Evolutionary conservation across 1,140 invertebrate genomes (phyloP).

Genomic region (Zaprionus tsacasi): DNA sequence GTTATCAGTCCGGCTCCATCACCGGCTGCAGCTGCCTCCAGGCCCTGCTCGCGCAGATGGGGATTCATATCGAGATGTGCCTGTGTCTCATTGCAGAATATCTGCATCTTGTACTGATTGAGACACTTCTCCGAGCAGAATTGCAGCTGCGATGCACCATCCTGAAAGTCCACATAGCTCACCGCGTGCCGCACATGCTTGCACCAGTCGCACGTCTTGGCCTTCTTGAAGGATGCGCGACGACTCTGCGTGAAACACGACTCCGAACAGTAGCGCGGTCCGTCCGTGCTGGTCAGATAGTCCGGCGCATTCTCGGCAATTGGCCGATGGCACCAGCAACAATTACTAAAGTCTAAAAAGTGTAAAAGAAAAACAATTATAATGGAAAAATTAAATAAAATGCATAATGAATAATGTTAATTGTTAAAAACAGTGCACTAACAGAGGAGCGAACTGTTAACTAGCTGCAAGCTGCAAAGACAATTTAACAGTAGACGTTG

Average conservation of each 20-base stretch:
- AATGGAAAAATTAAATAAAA: background rate
- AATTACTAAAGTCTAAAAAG: conserved; percentile 83
- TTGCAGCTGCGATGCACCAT: conserved; percentile 91
- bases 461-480: too few species aligned
- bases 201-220: conserved; percentile 97
- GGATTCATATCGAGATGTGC: conserved; percentile 94
- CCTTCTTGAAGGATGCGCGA: conserved; percentile 94
- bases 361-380: background rate
- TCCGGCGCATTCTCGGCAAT: conserved; percentile 85
- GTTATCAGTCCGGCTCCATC: conserved; percentile 89
- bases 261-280: conserved; percentile 92
- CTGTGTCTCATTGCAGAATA: conserved; percentile 95
- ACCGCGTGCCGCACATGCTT: conserved; percentile 94
- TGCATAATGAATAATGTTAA: background rate
- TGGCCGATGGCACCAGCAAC: conserved; percentile 87
- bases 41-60: conserved; percentile 85
- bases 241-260: conserved; percentile 94
- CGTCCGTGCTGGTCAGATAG: conserved; percentile 86
- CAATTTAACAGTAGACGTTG: too few species aligned
- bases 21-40: conserved; percentile 67
- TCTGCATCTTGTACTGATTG: conserved; percentile 98
- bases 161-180: conserved; percentile 95
- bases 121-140: conserved; percentile 96
- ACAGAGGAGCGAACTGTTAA: too few species aligned
- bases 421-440: too few species aligned